Evolutionary conservation across 2,797 vertebrate genomes (phyloP), one percentile per base, ranked within the genome.

Genomic region (Sebastes variabilis): DNA sequence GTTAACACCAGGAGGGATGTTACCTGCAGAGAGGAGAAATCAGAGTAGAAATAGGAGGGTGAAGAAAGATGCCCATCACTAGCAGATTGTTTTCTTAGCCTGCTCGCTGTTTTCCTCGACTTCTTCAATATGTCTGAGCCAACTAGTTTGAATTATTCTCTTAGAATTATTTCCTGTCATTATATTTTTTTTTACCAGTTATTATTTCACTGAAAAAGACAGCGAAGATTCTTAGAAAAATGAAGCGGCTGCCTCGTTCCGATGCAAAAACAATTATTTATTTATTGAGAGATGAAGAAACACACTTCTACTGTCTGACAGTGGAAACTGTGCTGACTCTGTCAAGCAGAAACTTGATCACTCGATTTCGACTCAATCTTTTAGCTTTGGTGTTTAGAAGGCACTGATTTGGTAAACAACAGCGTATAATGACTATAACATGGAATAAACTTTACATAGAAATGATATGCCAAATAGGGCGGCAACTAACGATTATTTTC

Each of bases 1-100:
- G 61, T 97, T 97, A 83, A 99, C 95, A 0, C 95, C 97, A 0
- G 95, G 96, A 6, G 97, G 97, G 11, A 93, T 29, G 52, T 88
- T 95, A 54, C 96, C 98, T 99, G 81, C 5, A 72, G 52, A 73
- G 54, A 65, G 9, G 11, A 25, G 25, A 80, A 32, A 76, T 4
- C 25, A 67, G 55, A 64, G 29, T 6, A 3, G 8, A 5, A 10
- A 67, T 2, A 38, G 12, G 42, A 62, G 20, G 24, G 22, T 58
- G 68, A 42, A 36, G n/a, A 52, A 27, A 84, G 55, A 78, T 12
- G 30, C 4, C 16, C 8, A 36, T 66, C 49, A 38, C 25, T n/a
- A 27, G 8, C 49, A 71, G 42, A 76, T 27, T 73, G 30, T 79
- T 84, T 79, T 80, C 55, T 52, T 62, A 65, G 67, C 36, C 54